Conservation (phyloP, 2,888 invertebrate species). For the Masnerella sp. region DNA sequence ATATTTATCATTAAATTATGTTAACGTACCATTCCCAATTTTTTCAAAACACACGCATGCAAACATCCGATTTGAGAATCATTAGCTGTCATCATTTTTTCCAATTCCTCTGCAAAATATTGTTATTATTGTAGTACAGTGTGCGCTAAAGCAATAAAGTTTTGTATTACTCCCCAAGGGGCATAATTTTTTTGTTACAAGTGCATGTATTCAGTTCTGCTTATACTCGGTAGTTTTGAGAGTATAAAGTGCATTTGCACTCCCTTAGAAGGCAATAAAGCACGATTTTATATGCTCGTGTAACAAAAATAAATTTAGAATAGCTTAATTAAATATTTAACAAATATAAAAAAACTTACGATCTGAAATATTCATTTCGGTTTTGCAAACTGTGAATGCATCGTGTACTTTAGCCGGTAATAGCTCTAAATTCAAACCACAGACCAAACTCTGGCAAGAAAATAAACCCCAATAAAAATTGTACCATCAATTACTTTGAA, state of each 20-base stretch:
- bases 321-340: neutral
- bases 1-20: neutral
- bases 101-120: constrained; percentile 22
- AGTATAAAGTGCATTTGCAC: too few species aligned
- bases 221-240: too few species aligned
- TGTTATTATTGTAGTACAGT: too few species aligned
- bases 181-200: too few species aligned
- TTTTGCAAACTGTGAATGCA: constrained; percentile 17
- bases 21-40: constrained; percentile 39
- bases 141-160: constrained; percentile 3
- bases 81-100: constrained; percentile 37
- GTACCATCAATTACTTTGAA: neutral
- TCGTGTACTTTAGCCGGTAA: constrained; percentile 30
- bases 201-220: too few species aligned
- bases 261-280: too few species aligned
- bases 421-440: constrained; percentile 2
- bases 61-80: constrained; percentile 38
- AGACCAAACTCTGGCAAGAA: constrained; percentile 12
- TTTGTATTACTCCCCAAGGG: too few species aligned
- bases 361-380: constrained; percentile 12
- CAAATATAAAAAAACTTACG: constrained; percentile 21
- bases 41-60: constrained; percentile 38
- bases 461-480: neutral
- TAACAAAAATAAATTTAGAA: neutral
- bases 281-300: neutral